Base-by-base conservation (phyloP, 92 coral and sea anemone species). In the Epizoanthus rinbou region DNA sequence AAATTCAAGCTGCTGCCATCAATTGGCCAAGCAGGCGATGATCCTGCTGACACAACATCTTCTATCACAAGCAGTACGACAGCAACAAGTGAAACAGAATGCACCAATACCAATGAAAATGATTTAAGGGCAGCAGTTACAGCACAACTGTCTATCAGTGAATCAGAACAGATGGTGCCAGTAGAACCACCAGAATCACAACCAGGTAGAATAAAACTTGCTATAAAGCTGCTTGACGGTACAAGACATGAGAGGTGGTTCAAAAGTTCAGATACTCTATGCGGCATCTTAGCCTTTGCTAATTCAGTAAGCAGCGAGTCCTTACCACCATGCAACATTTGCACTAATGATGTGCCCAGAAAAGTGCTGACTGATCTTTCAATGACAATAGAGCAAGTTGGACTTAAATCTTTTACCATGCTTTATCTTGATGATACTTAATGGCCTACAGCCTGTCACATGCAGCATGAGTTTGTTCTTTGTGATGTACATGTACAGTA, bases 231-330 rank as follows among this genome's bases (percentile, higher is more conserved):
- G 13, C 88, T 92, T 4, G 97, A 97, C 86, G 99, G 99, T 25
- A 75, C 95, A 65, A 90, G 99, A 63, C 93, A 88, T 73, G 93
- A 94, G 84, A 74, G 93, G 43, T 92, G 93, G 92, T 97, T 97
- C 60, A 85, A 88, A 52, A 83, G 79, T 63, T 76, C 92, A 3
- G 91, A 90, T 57, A 85, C 98, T 11, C 68, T 96, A 8, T 88
- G 69, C 4, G 85, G 90, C 69, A 89, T 96, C 69, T 85, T 96
- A 53, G 85, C 86, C 60, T 94, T 89, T 89, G 91, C 95, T 2
- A 78, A 67, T 58, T 88, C 89, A 35, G 66, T 89, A 8, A 82
- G 86, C 50, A 56, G 60, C 23, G 88, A 79, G 2, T 18, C 64
- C 19, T 72, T 80, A 22, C 87, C 92, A 11, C 91, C 90, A 18